A percentile compares a stretch with the other conserved stretches of the same genome.
Evolutionary conservation across 2,113 vertebrate species (phyloP).

Genomic region (Thunnus maccoyii): DNA sequence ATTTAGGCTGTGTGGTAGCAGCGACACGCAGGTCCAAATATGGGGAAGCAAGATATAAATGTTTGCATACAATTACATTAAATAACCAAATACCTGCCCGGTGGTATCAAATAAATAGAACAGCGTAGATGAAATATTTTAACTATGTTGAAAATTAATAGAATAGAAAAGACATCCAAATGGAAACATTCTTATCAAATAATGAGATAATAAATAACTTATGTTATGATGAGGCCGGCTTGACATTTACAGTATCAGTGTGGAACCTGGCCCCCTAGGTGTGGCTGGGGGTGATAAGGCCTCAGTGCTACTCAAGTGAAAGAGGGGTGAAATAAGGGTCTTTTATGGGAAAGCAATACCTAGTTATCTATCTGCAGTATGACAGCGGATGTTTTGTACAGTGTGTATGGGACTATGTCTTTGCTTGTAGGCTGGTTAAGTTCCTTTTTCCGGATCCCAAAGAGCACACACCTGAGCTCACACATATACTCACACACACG

Average conservation of each 20-base stretch:
- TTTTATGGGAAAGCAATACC: conserved; percentile 82
- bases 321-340: conserved; percentile 82
- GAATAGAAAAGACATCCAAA: conserved; percentile 83
- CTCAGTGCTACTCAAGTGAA: conserved; percentile 70
- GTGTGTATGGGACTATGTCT: conserved; percentile 59
- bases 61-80: conserved; percentile 78
- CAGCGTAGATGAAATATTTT: conserved; percentile 78
- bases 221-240: conserved; percentile 84
- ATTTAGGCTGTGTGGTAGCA: conserved; percentile 54
- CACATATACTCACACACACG: conserved; percentile 23
- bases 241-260: conserved; percentile 85
- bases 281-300: conserved; percentile 82
- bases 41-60: conserved; percentile 57
- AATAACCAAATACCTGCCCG: conserved; percentile 74
- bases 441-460: conserved; percentile 54
- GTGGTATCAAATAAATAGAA: conserved; percentile 78
- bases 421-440: conserved; percentile 52
- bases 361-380: conserved; percentile 77
- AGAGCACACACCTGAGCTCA: conserved; percentile 47
- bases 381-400: conserved; percentile 67
- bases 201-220: conserved; percentile 89
- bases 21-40: conserved; percentile 54
- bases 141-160: conserved; percentile 83
- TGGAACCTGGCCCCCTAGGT: conserved; percentile 76
- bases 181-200: conserved; percentile 87